Base-by-base conservation (phyloP, 1,140 invertebrate species). In the Caenorhabditis brenneri region DNA sequence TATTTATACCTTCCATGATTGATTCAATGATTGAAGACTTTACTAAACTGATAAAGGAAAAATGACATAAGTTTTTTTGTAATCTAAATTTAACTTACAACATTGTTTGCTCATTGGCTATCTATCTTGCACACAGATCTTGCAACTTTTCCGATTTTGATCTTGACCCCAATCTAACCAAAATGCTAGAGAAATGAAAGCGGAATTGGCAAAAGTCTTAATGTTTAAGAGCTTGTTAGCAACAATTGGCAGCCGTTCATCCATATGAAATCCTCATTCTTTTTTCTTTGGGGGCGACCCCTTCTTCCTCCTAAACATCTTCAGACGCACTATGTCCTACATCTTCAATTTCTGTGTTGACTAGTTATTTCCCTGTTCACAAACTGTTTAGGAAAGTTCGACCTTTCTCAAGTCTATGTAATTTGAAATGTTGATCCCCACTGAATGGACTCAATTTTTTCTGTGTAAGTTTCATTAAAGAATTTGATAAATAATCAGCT, bases 201-300 rank as follows among this genome's bases (percentile, higher is more conserved):
- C 7, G 24, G 53, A 55, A 27, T 27, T 7, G 19, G 19, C 9
- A 22, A 27, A 55, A 27, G 53, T 29, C 22, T 55, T 51, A 6
- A 51, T 51, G 15, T 51, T 19, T n/a, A 12, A 15, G 15, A 55
- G 33, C 65, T 74, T 74, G 65, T 74, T 74, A 74, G 65, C 65
- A 74, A 74, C 65, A 42, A 74, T 42, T 74, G 65, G 65, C 36
- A 42, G 36, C 65, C 36, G 65, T 74, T 74, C 65, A 74, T 74
- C 36, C 65, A 46, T 74, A 74, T 74, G 65, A 74, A 74, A 36
- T 65, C 31, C 33, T 65, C 58, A 65, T 65, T 65, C 33, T 42
- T 27, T 42, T 74, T 74, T 24, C 19, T 24, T 31, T 39, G 1
- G 33, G 36, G 36, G 65, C 4, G 65, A 46, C n/a, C 33, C 65